A percentile compares a stretch with the other conserved stretches of the same genome.
These are phyloP conservation scores for Petrolisthes manimaculis DNA, from an alignment of 2,888 invertebrate species.

Conservation along the genomic window DNA sequence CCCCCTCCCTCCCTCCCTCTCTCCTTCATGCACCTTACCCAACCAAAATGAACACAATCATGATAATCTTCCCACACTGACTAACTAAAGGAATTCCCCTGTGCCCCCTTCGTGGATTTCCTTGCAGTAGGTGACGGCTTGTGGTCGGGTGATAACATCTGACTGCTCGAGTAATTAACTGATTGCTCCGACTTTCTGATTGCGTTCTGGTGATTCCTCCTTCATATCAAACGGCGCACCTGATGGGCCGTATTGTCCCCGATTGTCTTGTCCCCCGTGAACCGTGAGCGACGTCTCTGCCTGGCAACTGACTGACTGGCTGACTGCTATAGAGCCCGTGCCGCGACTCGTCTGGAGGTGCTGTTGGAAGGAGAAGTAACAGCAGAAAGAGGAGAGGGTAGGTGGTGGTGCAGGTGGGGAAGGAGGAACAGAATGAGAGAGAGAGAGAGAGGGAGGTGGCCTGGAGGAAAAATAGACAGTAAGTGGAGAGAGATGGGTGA, in stretches of 20 bases:
- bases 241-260: background rate
- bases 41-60: background rate
- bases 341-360: no score
- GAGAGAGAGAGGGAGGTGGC: background rate
- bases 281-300: background rate
- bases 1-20: background rate
- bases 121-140: background rate
- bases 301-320: background rate
- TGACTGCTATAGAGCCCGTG: background rate
- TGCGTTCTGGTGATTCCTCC: background rate
- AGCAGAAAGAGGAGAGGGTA: background rate
- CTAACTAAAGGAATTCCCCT: background rate
- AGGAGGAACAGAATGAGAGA: background rate
- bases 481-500: background rate
- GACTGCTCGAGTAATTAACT: background rate
- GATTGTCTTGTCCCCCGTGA: conserved; percentile 1
- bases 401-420: background rate
- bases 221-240: background rate
- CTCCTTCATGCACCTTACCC: background rate
- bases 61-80: background rate
- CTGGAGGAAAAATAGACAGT: background rate
- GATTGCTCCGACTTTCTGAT: background rate
- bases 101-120: background rate
- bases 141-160: background rate
- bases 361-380: background rate